A percentile compares a stretch with the other conserved stretches of the same genome.
phyloP scores from a whole-genome alignment of 2,797 vertebrate species.

The Anguilla marmorata region DNA sequence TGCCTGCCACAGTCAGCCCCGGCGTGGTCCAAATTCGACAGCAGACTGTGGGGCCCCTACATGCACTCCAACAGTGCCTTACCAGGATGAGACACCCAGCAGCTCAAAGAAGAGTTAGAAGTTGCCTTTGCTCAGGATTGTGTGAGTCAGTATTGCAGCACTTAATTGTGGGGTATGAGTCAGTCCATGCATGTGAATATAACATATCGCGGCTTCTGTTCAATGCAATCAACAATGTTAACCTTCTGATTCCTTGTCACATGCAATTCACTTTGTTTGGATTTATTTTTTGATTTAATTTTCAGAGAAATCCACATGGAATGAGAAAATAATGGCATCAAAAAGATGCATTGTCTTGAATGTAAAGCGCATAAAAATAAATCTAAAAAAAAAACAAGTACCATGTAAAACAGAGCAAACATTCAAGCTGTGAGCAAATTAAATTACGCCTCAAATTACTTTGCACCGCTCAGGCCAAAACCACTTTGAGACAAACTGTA shows the following conservation, averaged over 20 bases:
- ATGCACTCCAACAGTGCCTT: too few relatives aligned
- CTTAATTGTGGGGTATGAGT: neutral
- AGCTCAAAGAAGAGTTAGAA: too few relatives aligned
- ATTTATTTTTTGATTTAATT: neutral
- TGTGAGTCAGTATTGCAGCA: neutral
- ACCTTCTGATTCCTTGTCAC: neutral
- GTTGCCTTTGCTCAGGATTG: neutral
- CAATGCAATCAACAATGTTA: neutral
- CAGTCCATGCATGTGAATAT: neutral
- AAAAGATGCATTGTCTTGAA: neutral
- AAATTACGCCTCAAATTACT: conserved; percentile 18
- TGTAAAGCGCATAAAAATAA: neutral
- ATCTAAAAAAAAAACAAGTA: neutral
- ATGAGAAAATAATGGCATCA: neutral
- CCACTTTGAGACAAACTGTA: conserved; percentile 25
- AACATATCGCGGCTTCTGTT: neutral
- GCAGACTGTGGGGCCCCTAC: too few relatives aligned
- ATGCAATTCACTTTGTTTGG: neutral
- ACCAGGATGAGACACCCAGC: too few relatives aligned
- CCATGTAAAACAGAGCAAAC: conserved; percentile 4
- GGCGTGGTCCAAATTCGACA: too few relatives aligned
- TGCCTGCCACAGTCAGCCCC: too few relatives aligned
- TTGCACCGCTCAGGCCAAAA: neutral
- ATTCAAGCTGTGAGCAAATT: conserved; percentile 11
- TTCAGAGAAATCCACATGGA: neutral